Evolutionary conservation across 2,888 invertebrate genomes (phyloP), one percentile per base, ranked within the genome.

Genomic region (Tenthredo mesomela): DNA sequence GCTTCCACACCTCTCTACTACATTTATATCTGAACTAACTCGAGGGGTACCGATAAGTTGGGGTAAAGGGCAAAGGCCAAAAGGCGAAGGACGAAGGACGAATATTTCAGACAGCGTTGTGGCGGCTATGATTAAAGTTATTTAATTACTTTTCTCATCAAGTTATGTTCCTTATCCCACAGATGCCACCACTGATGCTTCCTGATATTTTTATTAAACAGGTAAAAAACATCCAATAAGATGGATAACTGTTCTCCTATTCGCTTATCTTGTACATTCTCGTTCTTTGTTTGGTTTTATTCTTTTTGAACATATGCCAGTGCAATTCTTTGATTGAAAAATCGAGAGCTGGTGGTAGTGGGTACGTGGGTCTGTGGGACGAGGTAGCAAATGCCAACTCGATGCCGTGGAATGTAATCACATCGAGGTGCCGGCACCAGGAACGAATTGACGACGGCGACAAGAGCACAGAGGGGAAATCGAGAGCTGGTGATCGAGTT

Each of bases 321-420:
- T 65, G 80, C n/a, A 40, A 80, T 80, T 80, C 61, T 80, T 80
- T 43, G 61, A 80, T 80, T 80, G 15, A 40, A 21, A n/a, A 25
- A 33, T 54, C 47, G 43, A 61, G 12, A 61, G 65, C 1, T 21
- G 33, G 15, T 33, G 9, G 73, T 21, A 15, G 73, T 43, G 43
- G 43, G 73, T 43, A 10, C 43, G 21, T 29, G 43, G 80, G 50
- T 50, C 2, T 25, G 18, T 58, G 61, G 80, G 21, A 61, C 15
- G 40, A 50, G 54, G 61, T 25, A 25, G 25, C 82, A 61, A 80
- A 80, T 61, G 80, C 80, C 80, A 82, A 50, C 67, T 82, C 65
- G 82, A 67, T 70, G 67, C 33, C 70, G n/a, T 67, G 82, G 82
- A 82, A 82, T 82, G 82, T 67, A 82, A 82, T 82, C 82, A 70